These are phyloP conservation scores for Napeogenes sylphis DNA, from an alignment of 2,888 invertebrate species.

Conservation along the genomic window DNA sequence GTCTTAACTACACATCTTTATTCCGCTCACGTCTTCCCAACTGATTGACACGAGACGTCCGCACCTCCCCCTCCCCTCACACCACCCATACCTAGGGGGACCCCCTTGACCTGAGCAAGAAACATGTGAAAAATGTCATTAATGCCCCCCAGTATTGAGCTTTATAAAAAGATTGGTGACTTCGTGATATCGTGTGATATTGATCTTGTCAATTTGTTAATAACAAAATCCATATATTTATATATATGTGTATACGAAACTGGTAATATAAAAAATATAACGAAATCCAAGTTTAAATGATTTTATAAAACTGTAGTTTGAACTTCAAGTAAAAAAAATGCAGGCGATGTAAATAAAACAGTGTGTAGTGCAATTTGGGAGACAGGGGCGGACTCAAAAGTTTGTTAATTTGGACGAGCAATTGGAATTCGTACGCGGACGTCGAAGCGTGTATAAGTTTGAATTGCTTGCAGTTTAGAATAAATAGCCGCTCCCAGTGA, in stretches of 20 bases:
- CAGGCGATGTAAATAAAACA: conserved; percentile 25
- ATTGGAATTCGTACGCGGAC: conserved; percentile 43
- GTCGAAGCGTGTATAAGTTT: conserved; percentile 48
- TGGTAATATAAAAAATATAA: neutral
- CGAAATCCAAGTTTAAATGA: neutral
- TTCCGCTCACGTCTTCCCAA: conserved; percentile 71
- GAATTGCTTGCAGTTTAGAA: conserved; percentile 54
- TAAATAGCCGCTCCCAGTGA: conserved; percentile 40
- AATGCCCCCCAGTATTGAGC: conserved; percentile 57
- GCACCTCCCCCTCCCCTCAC: conserved; percentile 46
- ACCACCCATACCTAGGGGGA: conserved; percentile 33
- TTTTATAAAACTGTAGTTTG: neutral
- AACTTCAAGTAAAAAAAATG: conserved; percentile 16
- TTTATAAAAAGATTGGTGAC: neutral
- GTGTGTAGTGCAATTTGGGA: conserved; percentile 20
- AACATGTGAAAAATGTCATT: conserved; percentile 77
- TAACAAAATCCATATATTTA: neutral
- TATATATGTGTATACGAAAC: neutral
- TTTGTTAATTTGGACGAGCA: conserved; percentile 57
- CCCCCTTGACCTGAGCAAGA: conserved; percentile 63
- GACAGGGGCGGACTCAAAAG: conserved; percentile 33
- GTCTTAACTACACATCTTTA: conserved; percentile 54
- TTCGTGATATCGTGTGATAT: neutral
- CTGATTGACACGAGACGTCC: conserved; percentile 77
- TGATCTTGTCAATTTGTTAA: no score